Base-by-base conservation (phyloP, 2,797 vertebrate species). In the Fringilla coelebs region DNA sequence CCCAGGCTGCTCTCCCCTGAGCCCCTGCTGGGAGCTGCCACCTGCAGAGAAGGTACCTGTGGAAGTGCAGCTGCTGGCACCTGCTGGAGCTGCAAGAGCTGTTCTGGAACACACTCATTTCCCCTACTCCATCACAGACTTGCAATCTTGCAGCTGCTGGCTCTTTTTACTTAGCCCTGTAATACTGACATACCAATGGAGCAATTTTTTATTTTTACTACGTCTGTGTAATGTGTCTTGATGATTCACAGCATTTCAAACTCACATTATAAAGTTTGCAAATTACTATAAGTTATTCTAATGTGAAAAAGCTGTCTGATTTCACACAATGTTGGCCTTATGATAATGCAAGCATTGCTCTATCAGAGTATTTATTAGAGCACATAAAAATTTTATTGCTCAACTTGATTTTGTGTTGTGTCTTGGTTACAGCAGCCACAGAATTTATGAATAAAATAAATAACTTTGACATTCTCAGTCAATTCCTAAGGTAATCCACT, bases 241-340 rank as follows among this genome's bases (percentile, higher is more conserved):
- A 90, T 77, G 90, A 96, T 96, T 96, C 95, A 96, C 89, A 95
- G 95, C 96, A 93, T 96, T 93, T 96, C 90, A 90, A 97, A 96
- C 91, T 95, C 93, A 95, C 93, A 94, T 95, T 96, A 94, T 72
- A 87, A 95, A 93, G 63, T 80, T 9, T 58, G 81, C 74, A 93
- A 91, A 91, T 94, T 79, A 77, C 93, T 88, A n/a, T 60, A 82
- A 95, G 93, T 92, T 96, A 89, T 46, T 85, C 71, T 95, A 90
- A 88, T 31, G n/a, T 89, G 87, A 92, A 92, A 92, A 89, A 95
- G 94, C 92, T 90, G 95, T 95, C 94, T 77, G 91, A 89, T 91
- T 92, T 93, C 93, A 89, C 92, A 91, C 46, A 46, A 89, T 54
- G 89, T 88, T 73, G 24, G 94, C 94, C 46, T 93, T 94, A 88